Base-by-base conservation (phyloP, 2,888 invertebrate genomes). In the Melanostoma mellinum region DNA sequence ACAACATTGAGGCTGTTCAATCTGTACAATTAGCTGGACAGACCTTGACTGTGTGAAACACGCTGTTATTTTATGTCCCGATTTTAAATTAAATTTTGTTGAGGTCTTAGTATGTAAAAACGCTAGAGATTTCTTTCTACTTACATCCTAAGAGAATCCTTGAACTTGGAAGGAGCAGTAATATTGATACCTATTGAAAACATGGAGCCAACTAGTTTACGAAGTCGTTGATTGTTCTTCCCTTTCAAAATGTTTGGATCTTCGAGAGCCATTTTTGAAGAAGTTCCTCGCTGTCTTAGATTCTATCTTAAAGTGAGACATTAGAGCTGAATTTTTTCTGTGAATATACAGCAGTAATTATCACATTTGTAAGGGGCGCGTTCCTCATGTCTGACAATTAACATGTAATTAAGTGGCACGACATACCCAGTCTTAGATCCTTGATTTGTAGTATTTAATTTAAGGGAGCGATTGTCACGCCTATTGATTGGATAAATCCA, bases 131-230 rank as follows among this genome's bases (percentile, higher is more conserved):
- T 32, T 20, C 8, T 4, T 2, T 20, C 0, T 33, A 61, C 72
- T 73, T 68, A 82, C 81, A 60, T 30, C 3, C 38, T 48, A 2
- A 60, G 35, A 6, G n/a, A 42, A 8, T 46, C 38, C 5, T 56
- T 48, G 38, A 58, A 40, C 42, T 8, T 56, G 3, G 81, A 73
- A 2, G 81, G 77, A 8, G 72, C 30, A 1, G 77, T 77, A 3
- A 82, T 38, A 40, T 82, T 82, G 1, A 73, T 44, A 5, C 81
- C 81, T 6, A 82, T 33, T 2, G n/a, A 30, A 46, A 63, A 82
- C 8, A 50, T 38, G 36, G 61, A 8, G 5, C 52, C 67, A 6
- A 61, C 40, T 0, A 73, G 61, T 50, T 73, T 38, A 3, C 56
- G 42, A 0, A 77, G 38, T 0, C 81, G 77, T 20, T 68, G 67